Percentiles rank a stretch among this genome's conserved stretches.
Conservation (phyloP, 2,888 invertebrate species). For the Bugulina stolonifera region DNA sequence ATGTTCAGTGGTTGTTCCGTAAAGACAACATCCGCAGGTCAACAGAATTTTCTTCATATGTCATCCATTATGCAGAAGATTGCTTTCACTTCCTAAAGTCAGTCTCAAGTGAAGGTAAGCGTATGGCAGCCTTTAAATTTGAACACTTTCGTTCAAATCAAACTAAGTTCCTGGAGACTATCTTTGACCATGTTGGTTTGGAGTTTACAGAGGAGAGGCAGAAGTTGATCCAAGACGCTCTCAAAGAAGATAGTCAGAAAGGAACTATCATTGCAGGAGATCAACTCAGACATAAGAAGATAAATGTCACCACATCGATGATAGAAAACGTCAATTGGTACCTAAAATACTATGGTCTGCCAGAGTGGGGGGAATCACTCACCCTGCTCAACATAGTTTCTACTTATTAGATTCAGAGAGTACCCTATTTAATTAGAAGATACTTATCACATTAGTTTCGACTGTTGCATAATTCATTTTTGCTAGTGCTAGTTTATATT, state of each 20-base stretch:
- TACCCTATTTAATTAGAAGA: too few relatives aligned
- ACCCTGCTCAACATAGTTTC: not conserved
- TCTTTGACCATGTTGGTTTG: not conserved
- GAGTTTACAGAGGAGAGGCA: not conserved
- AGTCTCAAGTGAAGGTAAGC: not conserved
- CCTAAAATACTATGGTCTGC: not conserved
- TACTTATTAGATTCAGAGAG: not conserved
- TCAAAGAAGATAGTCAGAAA: not conserved
- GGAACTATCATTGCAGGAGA: not conserved
- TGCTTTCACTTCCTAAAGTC: not conserved
- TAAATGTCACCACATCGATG: not conserved
- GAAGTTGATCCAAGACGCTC: not conserved
- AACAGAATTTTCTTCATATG: not conserved
- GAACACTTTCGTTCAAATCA: not conserved
- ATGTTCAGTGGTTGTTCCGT: not conserved
- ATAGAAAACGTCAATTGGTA: not conserved
- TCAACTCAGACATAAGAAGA: not conserved
- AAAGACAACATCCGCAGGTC: not conserved
- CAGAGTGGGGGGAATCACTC: not conserved
- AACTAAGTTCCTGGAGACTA: not conserved
- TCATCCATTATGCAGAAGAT: not conserved
- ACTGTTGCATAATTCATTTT: too few relatives aligned
- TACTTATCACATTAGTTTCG: too few relatives aligned
- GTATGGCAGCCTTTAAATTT: not conserved
- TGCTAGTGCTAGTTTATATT: too few relatives aligned